A percentile compares a stretch with the other conserved stretches of the same genome.
Conservation (phyloP, 2,797 vertebrate genomes). For the Somateria mollissima region DNA sequence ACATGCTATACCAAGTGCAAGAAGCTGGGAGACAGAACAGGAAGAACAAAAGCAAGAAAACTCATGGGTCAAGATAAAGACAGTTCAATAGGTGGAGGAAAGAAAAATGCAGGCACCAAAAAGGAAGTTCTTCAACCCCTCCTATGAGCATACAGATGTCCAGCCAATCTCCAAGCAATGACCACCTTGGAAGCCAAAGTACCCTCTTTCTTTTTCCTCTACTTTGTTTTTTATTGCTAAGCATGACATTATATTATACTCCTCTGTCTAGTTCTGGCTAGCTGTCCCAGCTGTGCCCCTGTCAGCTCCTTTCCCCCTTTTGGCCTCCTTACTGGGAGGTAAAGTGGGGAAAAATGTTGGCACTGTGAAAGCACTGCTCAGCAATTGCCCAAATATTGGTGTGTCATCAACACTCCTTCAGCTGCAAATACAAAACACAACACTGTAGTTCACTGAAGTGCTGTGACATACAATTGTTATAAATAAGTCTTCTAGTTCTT, state of each 20-base stretch:
- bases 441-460: background rate
- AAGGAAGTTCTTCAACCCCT: background rate
- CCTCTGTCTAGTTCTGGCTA: background rate
- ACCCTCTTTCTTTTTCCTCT: background rate
- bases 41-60: background rate
- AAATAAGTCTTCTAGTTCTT: background rate
- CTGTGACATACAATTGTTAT: background rate
- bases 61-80: background rate
- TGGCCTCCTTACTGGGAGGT: background rate
- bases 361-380: background rate
- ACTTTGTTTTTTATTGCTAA: background rate
- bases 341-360: fast-evolving
- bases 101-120: fast-evolving
- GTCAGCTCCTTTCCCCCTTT: background rate
- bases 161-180: background rate
- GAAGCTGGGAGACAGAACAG: background rate
- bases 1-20: background rate
- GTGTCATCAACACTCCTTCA: background rate
- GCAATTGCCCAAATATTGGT: fast-evolving
- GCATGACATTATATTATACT: too few species aligned
- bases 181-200: background rate
- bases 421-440: background rate
- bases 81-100: background rate
- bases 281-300: background rate
- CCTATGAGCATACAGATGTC: background rate